Percentiles rank a stretch among this genome's conserved stretches.
Evolutionary conservation across 1,140 invertebrate species (phyloP).

Genomic region (Calephelis nemesis): DNA sequence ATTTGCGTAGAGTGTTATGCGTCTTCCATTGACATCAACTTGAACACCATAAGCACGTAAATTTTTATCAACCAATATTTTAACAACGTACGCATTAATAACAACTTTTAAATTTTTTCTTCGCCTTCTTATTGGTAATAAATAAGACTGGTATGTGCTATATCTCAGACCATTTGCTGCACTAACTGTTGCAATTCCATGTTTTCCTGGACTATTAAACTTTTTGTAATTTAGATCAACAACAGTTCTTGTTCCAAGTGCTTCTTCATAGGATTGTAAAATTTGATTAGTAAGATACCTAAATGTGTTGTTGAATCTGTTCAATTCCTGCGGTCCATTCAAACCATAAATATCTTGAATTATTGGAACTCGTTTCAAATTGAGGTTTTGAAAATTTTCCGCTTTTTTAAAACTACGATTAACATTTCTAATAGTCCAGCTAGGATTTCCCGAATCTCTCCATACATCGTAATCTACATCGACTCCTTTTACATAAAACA

Average conservation of each 20-base stretch:
- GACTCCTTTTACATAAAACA: conserved; percentile 86
- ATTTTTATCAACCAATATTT: conserved; percentile 48
- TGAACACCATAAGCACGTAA: conserved; percentile 53
- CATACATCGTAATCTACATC: conserved; percentile 81
- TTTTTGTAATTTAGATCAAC: conserved; percentile 44
- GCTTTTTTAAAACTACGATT: conserved; percentile 41
- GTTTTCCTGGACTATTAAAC: conserved; percentile 30
- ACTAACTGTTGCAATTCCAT: conserved; percentile 52
- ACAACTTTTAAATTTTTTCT: conserved; percentile 85
- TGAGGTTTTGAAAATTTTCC: conserved; percentile 41
- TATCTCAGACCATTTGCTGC: conserved; percentile 80
- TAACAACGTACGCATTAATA: conserved; percentile 79
- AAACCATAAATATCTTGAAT: conserved; percentile 40
- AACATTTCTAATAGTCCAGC: conserved; percentile 62
- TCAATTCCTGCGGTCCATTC: conserved; percentile 43
- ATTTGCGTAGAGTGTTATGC: conserved; percentile 47
- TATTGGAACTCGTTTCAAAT: conserved; percentile 28
- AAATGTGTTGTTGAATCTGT: conserved; percentile 43
- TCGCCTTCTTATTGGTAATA: conserved; percentile 70
- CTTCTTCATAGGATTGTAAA: conserved; percentile 54
- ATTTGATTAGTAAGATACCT: conserved; percentile 42
- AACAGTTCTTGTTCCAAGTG: conserved; percentile 45
- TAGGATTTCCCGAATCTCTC: conserved; percentile 80
- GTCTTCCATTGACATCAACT: conserved; percentile 42
- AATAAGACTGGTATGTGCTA: conserved; percentile 81